Percentiles rank a stretch among this genome's conserved stretches.
phyloP scores from a whole-genome alignment of 2,888 invertebrate species.

The Tolmerus cingulatus region DNA sequence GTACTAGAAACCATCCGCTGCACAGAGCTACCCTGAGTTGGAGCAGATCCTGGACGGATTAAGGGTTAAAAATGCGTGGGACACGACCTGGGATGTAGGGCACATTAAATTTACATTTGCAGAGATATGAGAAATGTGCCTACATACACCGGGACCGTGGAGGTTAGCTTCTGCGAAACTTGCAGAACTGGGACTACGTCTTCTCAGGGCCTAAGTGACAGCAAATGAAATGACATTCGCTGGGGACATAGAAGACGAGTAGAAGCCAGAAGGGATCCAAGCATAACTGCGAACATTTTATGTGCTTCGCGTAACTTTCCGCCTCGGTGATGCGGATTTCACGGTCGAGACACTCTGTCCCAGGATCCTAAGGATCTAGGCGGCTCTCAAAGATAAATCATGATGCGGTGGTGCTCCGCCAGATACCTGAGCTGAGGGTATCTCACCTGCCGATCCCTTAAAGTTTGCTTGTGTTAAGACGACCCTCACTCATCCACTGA shows the following conservation, averaged over 20 bases:
- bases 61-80: background rate
- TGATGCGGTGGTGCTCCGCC: background rate
- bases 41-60: background rate
- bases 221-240: background rate
- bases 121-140: background rate
- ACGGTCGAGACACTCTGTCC: slow-evolving; percentile 6
- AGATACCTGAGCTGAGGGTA: background rate
- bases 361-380: background rate
- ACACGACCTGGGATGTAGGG: background rate
- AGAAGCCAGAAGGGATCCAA: background rate
- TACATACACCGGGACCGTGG: background rate
- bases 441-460: background rate
- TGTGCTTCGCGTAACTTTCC: slow-evolving; percentile 17
- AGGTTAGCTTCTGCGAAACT: background rate
- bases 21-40: background rate
- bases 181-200: background rate
- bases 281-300: background rate
- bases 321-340: background rate
- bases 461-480: background rate
- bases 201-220: background rate
- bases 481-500: background rate
- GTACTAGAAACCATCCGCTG: background rate
- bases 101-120: background rate
- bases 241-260: background rate
- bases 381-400: background rate